These are phyloP conservation scores for Menidia beryllina DNA, from an alignment of 2,113 vertebrate genomes.

Conservation along the genomic window DNA sequence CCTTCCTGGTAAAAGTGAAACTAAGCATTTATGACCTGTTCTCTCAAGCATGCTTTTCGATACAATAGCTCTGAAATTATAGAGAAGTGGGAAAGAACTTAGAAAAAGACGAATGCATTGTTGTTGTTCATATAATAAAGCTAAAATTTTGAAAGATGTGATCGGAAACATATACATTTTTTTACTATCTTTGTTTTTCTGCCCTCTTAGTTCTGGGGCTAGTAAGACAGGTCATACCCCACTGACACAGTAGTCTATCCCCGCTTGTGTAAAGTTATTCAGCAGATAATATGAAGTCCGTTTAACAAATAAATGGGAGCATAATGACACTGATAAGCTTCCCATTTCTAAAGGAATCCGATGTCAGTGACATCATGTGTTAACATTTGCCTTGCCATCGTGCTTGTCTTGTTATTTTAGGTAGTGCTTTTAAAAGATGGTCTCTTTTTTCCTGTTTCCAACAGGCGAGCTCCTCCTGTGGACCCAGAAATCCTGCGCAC, in stretches of 20 bases:
- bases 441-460: constrained; percentile 5
- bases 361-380: too few species aligned
- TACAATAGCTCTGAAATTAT: constrained; percentile 2
- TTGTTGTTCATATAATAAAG: too few species aligned
- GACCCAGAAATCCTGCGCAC: constrained; percentile 95
- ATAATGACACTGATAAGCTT: not conserved
- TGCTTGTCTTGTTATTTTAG: not conserved
- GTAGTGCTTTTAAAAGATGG: not conserved
- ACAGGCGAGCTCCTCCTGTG: constrained; percentile 91
- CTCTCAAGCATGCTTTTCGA: not conserved
- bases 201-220: too few species aligned
- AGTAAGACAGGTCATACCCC: too few species aligned
- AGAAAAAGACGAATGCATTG: not conserved
- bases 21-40: not conserved
- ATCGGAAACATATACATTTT: too few species aligned
- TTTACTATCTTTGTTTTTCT: too few species aligned
- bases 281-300: too few species aligned
- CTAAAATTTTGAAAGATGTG: too few species aligned
- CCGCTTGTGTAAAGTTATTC: too few species aligned
- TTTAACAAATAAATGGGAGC: too few species aligned
- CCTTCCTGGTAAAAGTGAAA: constrained; percentile 7
- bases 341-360: too few species aligned
- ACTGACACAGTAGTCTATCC: too few species aligned
- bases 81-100: constrained; percentile 60
- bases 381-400: not conserved